Base-by-base conservation (phyloP, 2,888 invertebrate species). In the Ceramica pisi region DNA sequence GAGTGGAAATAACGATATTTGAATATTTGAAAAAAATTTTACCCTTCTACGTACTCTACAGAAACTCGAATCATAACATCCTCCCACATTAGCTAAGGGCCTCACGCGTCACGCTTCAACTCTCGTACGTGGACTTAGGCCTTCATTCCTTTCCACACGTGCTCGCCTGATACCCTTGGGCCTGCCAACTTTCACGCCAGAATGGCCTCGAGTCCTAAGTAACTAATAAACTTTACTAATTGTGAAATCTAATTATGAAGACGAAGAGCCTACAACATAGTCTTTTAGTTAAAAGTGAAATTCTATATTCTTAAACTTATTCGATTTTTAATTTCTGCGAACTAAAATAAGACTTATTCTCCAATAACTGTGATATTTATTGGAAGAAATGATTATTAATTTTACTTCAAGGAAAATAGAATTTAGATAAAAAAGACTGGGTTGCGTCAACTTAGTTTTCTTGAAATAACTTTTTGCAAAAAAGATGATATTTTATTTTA, bases 171-270 rank as follows among this genome's bases (percentile, higher is more conserved):
- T 55, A 16, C 67, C 78, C 66, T 46, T 46, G 70, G 67, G 67
- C 21, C 10, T 31, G 1, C 46, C 62, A 79, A 78, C 51, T 70
- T 70, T 67, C 53, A 38, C 26, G 31, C 48, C 70, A 73, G 82
- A 66, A 71, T 66, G n/a, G 26, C 68, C 56, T 51, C 50, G 26
- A 65, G 2, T 19, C 21, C 48, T 67, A 21, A 70, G 69, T 62
- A 66, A 68, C 56, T 59, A 71, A 66, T 82, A 78, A 81, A 71
- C 67, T 78, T 81, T 14, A 41, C 48, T 78, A 73, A 68, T 80
- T 71, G 67, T 35, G 35, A 68, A 69, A 81, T 65, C 46, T 61
- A 66, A 76, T 79, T 67, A 61, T 44, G 31, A 60, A 75, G 38
- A 21, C 48, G 38, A 41, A 19, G 31, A 38, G 9, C 31, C 38